Percentiles rank a stretch among this genome's conserved stretches.
Evolutionary conservation across 1,140 invertebrate genomes (phyloP).

Genomic region (Asobara japonica): DNA sequence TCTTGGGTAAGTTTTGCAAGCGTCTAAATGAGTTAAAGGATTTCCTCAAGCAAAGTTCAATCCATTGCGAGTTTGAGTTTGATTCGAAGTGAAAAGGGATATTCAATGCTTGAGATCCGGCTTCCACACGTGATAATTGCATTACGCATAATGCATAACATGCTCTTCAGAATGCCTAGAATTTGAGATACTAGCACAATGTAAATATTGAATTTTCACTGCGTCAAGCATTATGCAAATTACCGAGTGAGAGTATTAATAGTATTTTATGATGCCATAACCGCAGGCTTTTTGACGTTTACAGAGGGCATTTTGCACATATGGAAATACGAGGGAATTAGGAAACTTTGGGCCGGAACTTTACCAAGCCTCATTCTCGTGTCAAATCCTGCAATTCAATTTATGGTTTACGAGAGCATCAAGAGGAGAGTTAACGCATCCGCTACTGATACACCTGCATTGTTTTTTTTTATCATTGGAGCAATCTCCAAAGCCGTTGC

Average conservation of each 20-base stretch:
- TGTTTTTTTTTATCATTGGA: slow-evolving; percentile 74
- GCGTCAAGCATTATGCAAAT: background rate
- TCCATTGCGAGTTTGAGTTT: background rate
- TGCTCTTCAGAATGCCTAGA: background rate
- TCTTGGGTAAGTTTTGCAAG: slow-evolving; percentile 63
- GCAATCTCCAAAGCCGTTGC: slow-evolving; percentile 84
- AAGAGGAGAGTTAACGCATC: slow-evolving; percentile 73
- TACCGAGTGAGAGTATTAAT: background rate
- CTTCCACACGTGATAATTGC: background rate
- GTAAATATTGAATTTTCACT: slow-evolving; percentile 10
- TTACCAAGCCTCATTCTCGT: slow-evolving; percentile 85
- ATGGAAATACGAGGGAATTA: slow-evolving; percentile 75
- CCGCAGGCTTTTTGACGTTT: slow-evolving; percentile 45
- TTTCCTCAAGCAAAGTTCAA: background rate
- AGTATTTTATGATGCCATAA: no score
- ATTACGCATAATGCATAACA: background rate
- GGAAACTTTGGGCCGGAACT: slow-evolving; percentile 83
- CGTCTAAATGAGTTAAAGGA: background rate
- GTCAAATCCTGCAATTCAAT: slow-evolving; percentile 89
- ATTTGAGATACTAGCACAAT: background rate
- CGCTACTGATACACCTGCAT: slow-evolving; percentile 63
- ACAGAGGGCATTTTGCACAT: slow-evolving; percentile 77
- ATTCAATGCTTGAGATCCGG: background rate
- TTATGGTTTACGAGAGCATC: slow-evolving; percentile 88
- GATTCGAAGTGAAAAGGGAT: background rate